These are phyloP conservation scores for Emydoidea blandingii DNA, from an alignment of 2,797 vertebrate species.

Conservation along the genomic window DNA sequence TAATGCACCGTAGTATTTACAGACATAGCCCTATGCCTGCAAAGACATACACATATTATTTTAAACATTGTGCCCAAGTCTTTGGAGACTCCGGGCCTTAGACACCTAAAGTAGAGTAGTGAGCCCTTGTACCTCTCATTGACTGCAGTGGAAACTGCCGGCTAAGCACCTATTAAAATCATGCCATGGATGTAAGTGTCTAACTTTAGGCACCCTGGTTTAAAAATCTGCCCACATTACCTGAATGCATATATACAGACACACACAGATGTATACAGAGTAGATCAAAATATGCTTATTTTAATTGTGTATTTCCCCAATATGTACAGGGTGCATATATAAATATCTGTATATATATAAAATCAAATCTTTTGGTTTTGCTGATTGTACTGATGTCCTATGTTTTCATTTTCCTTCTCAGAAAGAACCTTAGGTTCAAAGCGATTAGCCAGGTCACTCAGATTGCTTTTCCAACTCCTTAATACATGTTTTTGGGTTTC, in stretches of 20 bases:
- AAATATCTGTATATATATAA: no score
- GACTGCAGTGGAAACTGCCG: background rate
- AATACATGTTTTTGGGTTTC: fast-evolving
- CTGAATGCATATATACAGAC: background rate
- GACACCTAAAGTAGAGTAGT: background rate
- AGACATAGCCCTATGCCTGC: background rate
- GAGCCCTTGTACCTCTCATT: background rate
- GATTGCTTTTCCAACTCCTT: fast-evolving
- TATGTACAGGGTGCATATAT: background rate
- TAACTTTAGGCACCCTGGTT: background rate
- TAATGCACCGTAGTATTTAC: background rate
- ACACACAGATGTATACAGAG: background rate
- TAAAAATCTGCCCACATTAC: background rate
- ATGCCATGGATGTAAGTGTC: background rate
- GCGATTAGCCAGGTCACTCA: background rate
- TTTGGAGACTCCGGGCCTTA: background rate
- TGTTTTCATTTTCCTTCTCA: background rate
- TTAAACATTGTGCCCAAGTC: fast-evolving
- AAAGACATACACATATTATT: background rate
- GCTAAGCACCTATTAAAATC: background rate
- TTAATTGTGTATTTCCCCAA: background rate
- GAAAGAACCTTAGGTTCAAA: background rate
- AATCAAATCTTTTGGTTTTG: background rate
- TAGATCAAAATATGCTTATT: background rate
- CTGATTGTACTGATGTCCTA: fast-evolving